phyloP scores from a whole-genome alignment of 1,140 invertebrate species.

The Drosophila aff. region DNA sequence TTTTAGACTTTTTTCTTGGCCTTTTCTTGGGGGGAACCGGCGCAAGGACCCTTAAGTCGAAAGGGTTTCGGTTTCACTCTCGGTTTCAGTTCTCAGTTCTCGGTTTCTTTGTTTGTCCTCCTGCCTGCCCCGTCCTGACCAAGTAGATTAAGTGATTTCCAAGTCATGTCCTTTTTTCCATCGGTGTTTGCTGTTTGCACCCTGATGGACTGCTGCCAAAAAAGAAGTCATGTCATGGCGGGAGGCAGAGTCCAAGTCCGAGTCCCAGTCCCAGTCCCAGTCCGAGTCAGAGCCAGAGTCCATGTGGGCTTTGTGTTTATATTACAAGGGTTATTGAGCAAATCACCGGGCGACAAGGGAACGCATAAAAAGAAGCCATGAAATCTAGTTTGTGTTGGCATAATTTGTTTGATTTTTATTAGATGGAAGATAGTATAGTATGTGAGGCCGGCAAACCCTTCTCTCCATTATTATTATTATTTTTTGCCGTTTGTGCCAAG shows the following conservation, averaged over 20 bases:
- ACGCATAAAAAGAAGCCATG: slow-evolving; percentile 50
- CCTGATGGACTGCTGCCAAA: slow-evolving; percentile 78
- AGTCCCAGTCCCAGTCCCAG: too few species aligned
- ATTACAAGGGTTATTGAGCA: slow-evolving; percentile 85
- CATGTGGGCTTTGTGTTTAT: slow-evolving; percentile 62
- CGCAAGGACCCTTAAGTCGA: slow-evolving; percentile 31
- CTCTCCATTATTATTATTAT: slow-evolving; percentile 24
- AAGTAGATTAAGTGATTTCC: slow-evolving; percentile 82
- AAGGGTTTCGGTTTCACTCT: slow-evolving; percentile 55
- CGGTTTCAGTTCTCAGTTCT: slow-evolving; percentile 37
- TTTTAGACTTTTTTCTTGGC: slow-evolving; percentile 46
- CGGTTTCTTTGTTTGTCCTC: slow-evolving; percentile 48
- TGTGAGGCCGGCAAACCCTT: slow-evolving; percentile 27
- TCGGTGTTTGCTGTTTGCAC: slow-evolving; percentile 17
- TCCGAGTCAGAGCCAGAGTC: not conserved
- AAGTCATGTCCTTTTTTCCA: slow-evolving; percentile 77
- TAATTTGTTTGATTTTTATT: slow-evolving; percentile 84
- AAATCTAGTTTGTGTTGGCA: slow-evolving; percentile 84
- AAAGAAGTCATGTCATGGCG: slow-evolving; percentile 72
- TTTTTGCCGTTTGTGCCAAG: slow-evolving; percentile 62
- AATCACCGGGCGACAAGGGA: slow-evolving; percentile 69
- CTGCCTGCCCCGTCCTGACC: slow-evolving; percentile 28
- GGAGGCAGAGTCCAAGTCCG: not conserved
- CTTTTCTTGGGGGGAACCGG: slow-evolving; percentile 13
- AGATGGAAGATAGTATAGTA: slow-evolving; percentile 59